Conservation (phyloP, 2,797 vertebrate species). For the Myotis myotis region DNA sequence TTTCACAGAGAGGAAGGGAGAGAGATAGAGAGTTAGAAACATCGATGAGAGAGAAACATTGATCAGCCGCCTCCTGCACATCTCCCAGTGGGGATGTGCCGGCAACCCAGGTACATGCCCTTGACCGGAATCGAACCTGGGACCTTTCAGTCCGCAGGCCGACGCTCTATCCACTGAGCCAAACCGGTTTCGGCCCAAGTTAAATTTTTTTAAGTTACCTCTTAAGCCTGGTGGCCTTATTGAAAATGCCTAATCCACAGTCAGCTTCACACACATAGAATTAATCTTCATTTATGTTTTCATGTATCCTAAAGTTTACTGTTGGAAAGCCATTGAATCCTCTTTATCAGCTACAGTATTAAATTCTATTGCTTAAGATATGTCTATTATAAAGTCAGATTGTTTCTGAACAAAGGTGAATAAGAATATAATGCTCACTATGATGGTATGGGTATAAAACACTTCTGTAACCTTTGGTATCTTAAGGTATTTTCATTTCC, state of each 20-base stretch:
- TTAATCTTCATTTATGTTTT: conserved; percentile 23
- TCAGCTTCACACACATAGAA: not conserved
- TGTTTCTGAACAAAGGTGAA: not conserved
- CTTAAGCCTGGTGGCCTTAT: not conserved
- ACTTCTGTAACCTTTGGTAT: not conserved
- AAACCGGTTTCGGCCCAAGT: too few species aligned
- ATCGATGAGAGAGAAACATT: too few species aligned
- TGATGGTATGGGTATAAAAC: not conserved
- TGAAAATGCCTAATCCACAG: not conserved
- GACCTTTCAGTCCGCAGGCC: too few species aligned
- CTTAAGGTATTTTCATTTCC: not conserved
- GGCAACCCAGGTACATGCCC: too few species aligned
- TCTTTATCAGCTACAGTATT: not conserved
- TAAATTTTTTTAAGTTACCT: not conserved
- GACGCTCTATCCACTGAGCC: too few species aligned
- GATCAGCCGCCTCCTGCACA: too few species aligned
- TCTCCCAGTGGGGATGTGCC: too few species aligned
- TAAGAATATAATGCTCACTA: not conserved
- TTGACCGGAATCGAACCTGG: too few species aligned
- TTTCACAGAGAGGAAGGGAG: too few species aligned
- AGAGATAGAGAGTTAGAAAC: too few species aligned
- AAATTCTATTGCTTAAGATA: not conserved
- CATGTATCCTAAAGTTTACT: not conserved
- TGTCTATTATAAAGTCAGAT: not conserved
- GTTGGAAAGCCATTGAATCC: not conserved